Base-by-base conservation (phyloP, 2,113 vertebrate species). In the Amazona vittata region DNA sequence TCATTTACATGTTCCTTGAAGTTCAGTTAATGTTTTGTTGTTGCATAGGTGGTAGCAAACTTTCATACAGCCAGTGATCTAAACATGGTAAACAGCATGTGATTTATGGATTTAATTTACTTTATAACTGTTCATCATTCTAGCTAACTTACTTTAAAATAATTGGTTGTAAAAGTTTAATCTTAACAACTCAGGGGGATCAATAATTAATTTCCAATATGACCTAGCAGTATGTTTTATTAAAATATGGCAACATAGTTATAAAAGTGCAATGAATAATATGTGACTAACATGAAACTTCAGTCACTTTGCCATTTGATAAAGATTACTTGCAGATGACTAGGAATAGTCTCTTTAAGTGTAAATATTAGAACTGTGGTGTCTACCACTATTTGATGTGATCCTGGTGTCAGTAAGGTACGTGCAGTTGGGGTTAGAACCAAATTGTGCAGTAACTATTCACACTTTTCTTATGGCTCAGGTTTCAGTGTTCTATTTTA, bases 121-220 rank as follows among this genome's bases (percentile, higher is more conserved):
- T 84, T 90, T 53, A 28, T 71, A 89, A 65, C 65, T 57, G 21
- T 89, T 90, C 20, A 21, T 94, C 67, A 57, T 92, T 84, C 21
- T 39, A 89, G 41, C 50, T 78, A 80, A 79, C 65, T 88, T 91
- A 78, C 29, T 68, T 77, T 78, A 93, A 79, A 93, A 52, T 75
- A 93, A 81, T 93, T 93, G 53, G 46, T 78, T 92, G 49, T 91
- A 78, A 96, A 96, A 97, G 20, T 93, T 95, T 97, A 95, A 95
- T 94, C n/a, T 80, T 93, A 94, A 83, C 73, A 91, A 35, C 44
- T 81, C 11, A 3, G 31, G 7, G 37, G 33, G 35, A 94, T 93
- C 93, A 94, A 69, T 92, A 96, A 94, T 96, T 90, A 14, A 95
- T 92, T 96, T 93, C n/a, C 59, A 89, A 63, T 93, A 92, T 81